A percentile compares a stretch with the other conserved stretches of the same genome.
Conservation (phyloP, 1,140 invertebrate species). For the Ephestia elutella region DNA sequence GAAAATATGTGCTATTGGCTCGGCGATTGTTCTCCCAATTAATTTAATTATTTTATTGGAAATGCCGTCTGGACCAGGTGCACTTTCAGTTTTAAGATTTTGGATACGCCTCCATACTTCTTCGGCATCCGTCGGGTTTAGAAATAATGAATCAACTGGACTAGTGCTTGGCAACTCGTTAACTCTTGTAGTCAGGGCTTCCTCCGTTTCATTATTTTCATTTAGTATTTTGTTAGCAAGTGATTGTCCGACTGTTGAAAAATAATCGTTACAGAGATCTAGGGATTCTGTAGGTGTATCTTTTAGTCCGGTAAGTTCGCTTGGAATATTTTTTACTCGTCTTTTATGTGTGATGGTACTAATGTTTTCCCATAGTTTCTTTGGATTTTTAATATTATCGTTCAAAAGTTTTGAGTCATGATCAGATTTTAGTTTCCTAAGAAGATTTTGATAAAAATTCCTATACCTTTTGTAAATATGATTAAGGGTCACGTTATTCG, state of each 20-base stretch:
- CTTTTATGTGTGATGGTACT: conserved; percentile 1
- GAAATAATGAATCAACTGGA: not conserved
- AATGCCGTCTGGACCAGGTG: conserved; percentile 1
- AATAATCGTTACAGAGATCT: conserved; percentile 4
- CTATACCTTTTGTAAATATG: conserved; percentile 6
- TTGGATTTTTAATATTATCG: not conserved
- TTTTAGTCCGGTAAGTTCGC: not conserved
- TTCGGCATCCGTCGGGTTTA: not conserved
- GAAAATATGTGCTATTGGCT: no score
- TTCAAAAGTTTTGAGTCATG: not conserved
- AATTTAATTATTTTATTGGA: not conserved
- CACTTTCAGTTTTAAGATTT: not conserved
- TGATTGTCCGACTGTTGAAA: not conserved
- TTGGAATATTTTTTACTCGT: no score
- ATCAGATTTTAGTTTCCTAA: conserved; percentile 6
- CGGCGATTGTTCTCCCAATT: no score
- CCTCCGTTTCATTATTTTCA: no score
- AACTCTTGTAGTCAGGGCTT: not conserved
- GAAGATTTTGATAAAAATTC: no score
- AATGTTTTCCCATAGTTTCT: conserved; percentile 7
- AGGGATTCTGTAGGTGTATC: not conserved
- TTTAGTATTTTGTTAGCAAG: not conserved
- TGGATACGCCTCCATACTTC: not conserved
- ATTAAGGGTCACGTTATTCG: not conserved
- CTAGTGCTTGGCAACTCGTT: not conserved